Evolutionary conservation across 2,113 vertebrate species (phyloP).

Genomic region (Uria lomvia): DNA sequence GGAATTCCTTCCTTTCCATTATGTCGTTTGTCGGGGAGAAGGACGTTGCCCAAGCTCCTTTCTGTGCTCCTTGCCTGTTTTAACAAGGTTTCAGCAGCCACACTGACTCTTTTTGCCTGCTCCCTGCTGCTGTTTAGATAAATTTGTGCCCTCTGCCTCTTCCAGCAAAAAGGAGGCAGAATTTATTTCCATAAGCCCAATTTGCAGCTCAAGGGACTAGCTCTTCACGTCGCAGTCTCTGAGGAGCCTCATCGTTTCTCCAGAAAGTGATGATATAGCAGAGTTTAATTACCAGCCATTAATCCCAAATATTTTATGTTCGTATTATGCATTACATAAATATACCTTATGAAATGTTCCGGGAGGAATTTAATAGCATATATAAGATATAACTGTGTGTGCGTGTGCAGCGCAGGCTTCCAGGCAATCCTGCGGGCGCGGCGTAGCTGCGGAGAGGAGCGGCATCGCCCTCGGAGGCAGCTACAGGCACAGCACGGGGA

Average conservation of each 20-base stretch:
- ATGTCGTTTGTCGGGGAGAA: neutral
- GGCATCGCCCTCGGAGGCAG: neutral
- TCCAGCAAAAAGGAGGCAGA: neutral
- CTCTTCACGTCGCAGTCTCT: neutral
- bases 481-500: neutral
- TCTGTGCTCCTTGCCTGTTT: neutral
- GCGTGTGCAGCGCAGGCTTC: neutral
- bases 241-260: neutral
- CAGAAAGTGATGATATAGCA: neutral
- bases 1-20: neutral
- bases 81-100: neutral
- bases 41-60: accelerated
- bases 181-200: neutral
- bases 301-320: neutral
- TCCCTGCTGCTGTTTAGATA: neutral
- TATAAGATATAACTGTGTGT: accelerated
- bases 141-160: neutral
- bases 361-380: neutral
- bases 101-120: neutral
- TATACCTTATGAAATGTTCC: neutral
- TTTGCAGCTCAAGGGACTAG: neutral
- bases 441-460: neutral
- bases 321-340: accelerated
- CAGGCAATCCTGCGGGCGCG: neutral
- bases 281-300: neutral